A percentile compares a stretch with the other conserved stretches of the same genome.
phyloP scores from a whole-genome alignment of 1,140 invertebrate genomes.

The Dendroctonus valens region DNA sequence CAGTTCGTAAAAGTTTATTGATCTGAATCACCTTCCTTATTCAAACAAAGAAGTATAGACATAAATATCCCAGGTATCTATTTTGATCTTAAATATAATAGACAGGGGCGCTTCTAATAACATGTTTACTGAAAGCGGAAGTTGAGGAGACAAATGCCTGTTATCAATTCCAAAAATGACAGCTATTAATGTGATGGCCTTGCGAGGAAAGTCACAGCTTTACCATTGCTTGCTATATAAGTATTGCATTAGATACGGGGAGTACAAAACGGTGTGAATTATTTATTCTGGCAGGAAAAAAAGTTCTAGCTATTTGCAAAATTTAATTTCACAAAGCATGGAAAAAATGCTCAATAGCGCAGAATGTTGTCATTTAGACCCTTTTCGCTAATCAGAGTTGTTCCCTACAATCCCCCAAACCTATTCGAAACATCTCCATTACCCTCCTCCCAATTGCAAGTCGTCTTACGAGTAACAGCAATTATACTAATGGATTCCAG shows the following conservation, averaged over 20 bases:
- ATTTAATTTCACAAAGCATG: too few relatives aligned
- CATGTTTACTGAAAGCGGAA: background rate
- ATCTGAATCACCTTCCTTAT: too few relatives aligned
- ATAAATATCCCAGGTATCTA: background rate
- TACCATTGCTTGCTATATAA: too few relatives aligned
- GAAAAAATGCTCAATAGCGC: background rate
- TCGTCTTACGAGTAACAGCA: constrained; percentile 10
- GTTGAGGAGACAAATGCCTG: background rate
- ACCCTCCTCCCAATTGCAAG: constrained; percentile 5
- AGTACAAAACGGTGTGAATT: too few relatives aligned
- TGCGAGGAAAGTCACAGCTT: too few relatives aligned
- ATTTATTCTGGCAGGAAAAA: too few relatives aligned
- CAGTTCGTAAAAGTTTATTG: too few relatives aligned
- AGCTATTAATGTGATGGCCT: background rate
- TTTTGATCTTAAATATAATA: constrained; percentile 1
- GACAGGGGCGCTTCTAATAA: background rate
- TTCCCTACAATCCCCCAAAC: background rate
- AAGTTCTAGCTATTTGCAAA: background rate
- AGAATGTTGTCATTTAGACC: too few relatives aligned
- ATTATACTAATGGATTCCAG: constrained; percentile 13
- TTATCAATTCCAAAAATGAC: background rate
- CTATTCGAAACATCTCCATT: constrained; percentile 2
- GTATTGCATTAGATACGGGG: too few relatives aligned
- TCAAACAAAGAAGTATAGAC: background rate
- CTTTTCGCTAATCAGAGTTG: too few relatives aligned